Evolutionary conservation across 2,113 vertebrate species (phyloP).

Genomic region (Petroica traversi): DNA sequence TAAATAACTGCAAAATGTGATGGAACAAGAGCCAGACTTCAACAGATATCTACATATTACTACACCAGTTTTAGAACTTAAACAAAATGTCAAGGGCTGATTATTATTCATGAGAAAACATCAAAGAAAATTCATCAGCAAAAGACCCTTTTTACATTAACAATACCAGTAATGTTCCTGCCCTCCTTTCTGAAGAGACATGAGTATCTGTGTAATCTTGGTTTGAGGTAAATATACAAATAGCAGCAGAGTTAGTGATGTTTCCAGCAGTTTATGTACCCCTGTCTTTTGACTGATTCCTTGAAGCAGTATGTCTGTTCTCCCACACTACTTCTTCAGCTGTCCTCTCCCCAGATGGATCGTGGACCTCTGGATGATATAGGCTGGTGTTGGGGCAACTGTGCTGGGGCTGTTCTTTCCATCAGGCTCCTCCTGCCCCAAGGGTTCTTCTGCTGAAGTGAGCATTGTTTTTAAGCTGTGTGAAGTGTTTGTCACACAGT

Average conservation of each 20-base stretch:
- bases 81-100: not conserved
- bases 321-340: not conserved
- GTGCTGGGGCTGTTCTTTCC: not conserved
- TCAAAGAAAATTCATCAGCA: not conserved
- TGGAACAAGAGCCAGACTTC: not conserved
- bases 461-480: not conserved
- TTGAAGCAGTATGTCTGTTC: not conserved
- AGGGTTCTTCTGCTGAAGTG: not conserved
- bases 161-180: not conserved
- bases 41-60: not conserved
- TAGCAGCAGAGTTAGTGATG: not conserved
- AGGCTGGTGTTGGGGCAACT: not conserved
- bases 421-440: not conserved
- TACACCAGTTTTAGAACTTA: not conserved
- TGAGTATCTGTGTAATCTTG: not conserved
- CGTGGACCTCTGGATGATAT: not conserved
- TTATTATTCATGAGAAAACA: not conserved
- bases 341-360: not conserved
- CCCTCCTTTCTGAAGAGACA: not conserved
- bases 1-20: not conserved
- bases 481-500: not conserved
- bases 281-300: not conserved
- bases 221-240: not conserved
- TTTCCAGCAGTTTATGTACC: not conserved
- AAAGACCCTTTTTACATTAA: not conserved